Base-by-base conservation (phyloP, 2,797 vertebrate species). In the Scomberomorus guttatus region DNA sequence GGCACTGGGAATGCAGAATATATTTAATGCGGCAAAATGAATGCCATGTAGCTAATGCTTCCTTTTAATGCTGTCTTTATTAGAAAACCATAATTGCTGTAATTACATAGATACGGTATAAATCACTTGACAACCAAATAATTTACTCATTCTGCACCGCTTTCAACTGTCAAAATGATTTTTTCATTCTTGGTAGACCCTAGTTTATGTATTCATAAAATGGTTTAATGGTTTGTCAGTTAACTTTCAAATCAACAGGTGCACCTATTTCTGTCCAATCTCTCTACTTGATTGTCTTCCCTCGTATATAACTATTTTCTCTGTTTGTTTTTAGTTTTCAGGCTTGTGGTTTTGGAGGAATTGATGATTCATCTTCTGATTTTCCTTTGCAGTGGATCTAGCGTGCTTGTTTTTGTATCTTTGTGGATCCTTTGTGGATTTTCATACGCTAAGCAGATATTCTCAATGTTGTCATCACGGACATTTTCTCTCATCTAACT, bases 41-140 rank as follows among this genome's bases (percentile, higher is more conserved):
- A 18, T 52, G 32, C 6, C 5, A 2, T 18, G 2, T 46, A 18
- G 37, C 6, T 57, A 25, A 46, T 70, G 39, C 44, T 81, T 63
- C 13, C 20, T 64, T 6, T 50, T 66, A 24, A 3, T 55, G 34
- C 60, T 24, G 9, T 37, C 34, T 70, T 48, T 20, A 34, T 64
- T 54, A 20, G 2, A 72, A 60, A 29, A 17, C 25, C 7, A 17
- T 32, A 32, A 32, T 57, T 75, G 37, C 10, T 39, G 17, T n/a
- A 37, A 9, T 50, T 42, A 42, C 14, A 34, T 48, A 64, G 6
- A 55, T 52, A 13, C 3, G 60, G 9, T 56, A 5, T 29, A 48
- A 69, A 58, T 84, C 18, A 56, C 6, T 2, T 54, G 18, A n/a
- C 32, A 57, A 84, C 29, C 51, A 60, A 78, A 81, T 63, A 5